These are phyloP conservation scores for Tachina lurida DNA, from an alignment of 2,888 invertebrate genomes.

Conservation along the genomic window DNA sequence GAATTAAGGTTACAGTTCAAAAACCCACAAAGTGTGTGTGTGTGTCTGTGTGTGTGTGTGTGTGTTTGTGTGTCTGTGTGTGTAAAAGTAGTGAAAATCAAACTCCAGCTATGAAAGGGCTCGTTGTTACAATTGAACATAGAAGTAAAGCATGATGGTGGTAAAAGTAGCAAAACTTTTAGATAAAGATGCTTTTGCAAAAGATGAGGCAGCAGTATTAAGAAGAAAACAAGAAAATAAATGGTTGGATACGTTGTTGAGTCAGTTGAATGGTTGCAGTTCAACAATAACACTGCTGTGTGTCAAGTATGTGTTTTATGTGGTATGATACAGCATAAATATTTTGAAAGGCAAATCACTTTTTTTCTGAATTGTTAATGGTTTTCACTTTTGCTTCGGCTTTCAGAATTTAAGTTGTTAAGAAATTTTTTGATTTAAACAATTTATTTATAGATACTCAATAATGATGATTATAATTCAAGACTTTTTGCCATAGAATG, in stretches of 20 bases:
- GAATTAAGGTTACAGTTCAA: constrained; percentile 55
- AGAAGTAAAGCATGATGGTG: neutral
- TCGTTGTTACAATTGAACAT: constrained; percentile 7
- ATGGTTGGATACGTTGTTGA: too few species aligned
- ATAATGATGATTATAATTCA: too few species aligned
- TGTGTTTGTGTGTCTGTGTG: neutral
- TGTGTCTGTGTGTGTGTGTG: too few species aligned
- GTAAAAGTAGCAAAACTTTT: constrained; percentile 9
- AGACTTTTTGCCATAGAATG: too few species aligned
- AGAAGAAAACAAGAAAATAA: neutral
- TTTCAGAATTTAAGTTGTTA: neutral
- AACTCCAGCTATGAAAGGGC: neutral
- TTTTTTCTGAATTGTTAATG: neutral
- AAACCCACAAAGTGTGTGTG: neutral
- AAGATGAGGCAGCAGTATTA: constrained; percentile 6
- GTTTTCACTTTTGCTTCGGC: neutral
- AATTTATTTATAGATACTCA: too few species aligned
- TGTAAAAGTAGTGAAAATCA: neutral
- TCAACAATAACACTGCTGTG: constrained; percentile 9
- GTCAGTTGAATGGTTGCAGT: constrained; percentile 33
- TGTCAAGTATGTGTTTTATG: neutral
- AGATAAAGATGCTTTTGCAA: neutral
- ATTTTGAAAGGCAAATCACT: neutral
- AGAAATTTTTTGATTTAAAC: too few species aligned
- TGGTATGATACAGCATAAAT: neutral